These are phyloP conservation scores for Scomber japonicus DNA, from an alignment of 2,113 vertebrate genomes.

Conservation along the genomic window DNA sequence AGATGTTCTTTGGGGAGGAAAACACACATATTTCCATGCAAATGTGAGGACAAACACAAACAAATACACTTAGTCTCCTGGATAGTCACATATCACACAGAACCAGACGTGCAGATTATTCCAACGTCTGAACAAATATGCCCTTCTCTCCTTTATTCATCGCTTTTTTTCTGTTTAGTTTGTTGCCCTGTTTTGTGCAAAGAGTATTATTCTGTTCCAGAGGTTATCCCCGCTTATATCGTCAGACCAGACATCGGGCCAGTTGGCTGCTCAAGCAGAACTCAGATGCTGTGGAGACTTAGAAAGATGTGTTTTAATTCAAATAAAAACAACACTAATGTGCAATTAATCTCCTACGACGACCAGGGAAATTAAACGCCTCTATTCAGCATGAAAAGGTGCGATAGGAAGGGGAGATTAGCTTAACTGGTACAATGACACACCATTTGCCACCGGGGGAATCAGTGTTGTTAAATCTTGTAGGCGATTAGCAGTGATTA, in stretches of 20 bases:
- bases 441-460: conserved; percentile 21
- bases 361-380: conserved; percentile 54
- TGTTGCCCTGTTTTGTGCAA: conserved; percentile 64
- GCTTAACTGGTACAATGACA: conserved; percentile 50
- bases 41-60: conserved; percentile 76
- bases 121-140: conserved; percentile 62
- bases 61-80: conserved; percentile 60
- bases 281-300: neutral
- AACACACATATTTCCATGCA: conserved; percentile 73
- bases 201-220: conserved; percentile 46
- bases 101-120: conserved; percentile 64
- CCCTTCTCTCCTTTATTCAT: conserved; percentile 53
- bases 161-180: conserved; percentile 50
- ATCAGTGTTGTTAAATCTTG: conserved; percentile 31
- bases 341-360: conserved; percentile 57
- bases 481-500: conserved; percentile 45
- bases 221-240: conserved; percentile 30
- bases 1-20: conserved; percentile 59
- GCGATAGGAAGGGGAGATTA: conserved; percentile 43
- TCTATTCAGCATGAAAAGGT: conserved; percentile 58
- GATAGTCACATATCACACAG: conserved; percentile 63
- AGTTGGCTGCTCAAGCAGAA: conserved; percentile 18
- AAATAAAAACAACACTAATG: conserved; percentile 56
- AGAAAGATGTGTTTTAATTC: conserved; percentile 54
- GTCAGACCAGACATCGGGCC: conserved; percentile 40